phyloP scores from a whole-genome alignment of 53 echinoderm and acorn worm species.

The Echinometra lucunter region DNA sequence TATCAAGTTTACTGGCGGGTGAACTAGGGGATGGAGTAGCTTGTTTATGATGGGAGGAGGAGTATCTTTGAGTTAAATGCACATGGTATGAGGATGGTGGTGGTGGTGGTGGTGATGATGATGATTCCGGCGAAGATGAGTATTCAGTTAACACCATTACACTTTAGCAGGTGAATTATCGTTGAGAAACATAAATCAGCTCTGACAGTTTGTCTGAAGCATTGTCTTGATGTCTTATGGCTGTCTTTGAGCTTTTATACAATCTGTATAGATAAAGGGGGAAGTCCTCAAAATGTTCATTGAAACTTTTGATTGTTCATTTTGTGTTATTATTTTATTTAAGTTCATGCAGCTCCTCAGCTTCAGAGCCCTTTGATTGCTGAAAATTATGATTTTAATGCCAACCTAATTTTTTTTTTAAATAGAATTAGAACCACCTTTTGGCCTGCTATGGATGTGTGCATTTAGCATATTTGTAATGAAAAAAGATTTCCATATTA shows the following conservation, averaged over 20 bases:
- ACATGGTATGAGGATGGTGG: conserved; percentile 32
- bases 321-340: background rate
- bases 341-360: background rate
- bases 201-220: conserved; percentile 40
- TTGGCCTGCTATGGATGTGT: too few relatives aligned
- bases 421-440: background rate
- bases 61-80: conserved; percentile 38
- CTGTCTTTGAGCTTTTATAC: background rate
- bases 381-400: background rate
- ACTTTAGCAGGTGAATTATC: conserved; percentile 49
- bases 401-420: background rate
- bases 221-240: background rate
- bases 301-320: background rate
- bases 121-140: conserved; percentile 14
- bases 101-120: too few relatives aligned
- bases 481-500: background rate
- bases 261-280: background rate
- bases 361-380: background rate
- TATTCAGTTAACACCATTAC: conserved; percentile 55
- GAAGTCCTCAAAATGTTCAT: conserved; percentile 1
- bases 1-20: conserved; percentile 50
- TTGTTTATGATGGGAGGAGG: conserved; percentile 55
- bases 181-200: conserved; percentile 28
- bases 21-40: conserved; percentile 7
- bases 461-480: background rate